phyloP scores from a whole-genome alignment of 2,113 vertebrate species.

The Poeciliopsis turrubarensis region DNA sequence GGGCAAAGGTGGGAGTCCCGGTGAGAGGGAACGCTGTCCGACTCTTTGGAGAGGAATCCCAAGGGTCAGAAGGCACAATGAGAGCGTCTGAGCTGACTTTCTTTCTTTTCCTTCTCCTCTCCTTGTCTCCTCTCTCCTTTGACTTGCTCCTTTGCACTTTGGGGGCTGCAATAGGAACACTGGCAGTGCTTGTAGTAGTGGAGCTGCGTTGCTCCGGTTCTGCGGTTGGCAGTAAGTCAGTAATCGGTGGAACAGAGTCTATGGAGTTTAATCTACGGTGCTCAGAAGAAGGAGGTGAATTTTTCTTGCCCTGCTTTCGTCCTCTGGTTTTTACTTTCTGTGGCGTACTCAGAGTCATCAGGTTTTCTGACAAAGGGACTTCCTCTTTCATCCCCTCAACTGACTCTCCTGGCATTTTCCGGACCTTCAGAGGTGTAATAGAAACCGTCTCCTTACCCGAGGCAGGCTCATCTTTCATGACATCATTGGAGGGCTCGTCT shows the following conservation, averaged over 20 bases:
- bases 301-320: slow-evolving; percentile 39
- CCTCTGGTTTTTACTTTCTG: slow-evolving; percentile 28
- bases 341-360: neutral
- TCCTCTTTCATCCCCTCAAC: slow-evolving; percentile 1
- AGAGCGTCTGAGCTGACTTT: slow-evolving; percentile 27
- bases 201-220: slow-evolving; percentile 25
- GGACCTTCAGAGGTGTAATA: neutral
- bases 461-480: slow-evolving; percentile 76
- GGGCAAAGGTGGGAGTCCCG: neutral
- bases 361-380: neutral
- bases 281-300: neutral
- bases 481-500: slow-evolving; percentile 71
- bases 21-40: slow-evolving; percentile 23
- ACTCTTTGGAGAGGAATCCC: slow-evolving; percentile 40
- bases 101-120: slow-evolving; percentile 53
- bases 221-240: neutral
- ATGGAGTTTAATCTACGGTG: slow-evolving; percentile 7
- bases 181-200: slow-evolving; percentile 22
- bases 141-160: slow-evolving; percentile 64
- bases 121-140: slow-evolving; percentile 53
- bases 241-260: slow-evolving; percentile 31
- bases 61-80: slow-evolving; percentile 19
- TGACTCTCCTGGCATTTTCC: slow-evolving; percentile 17
- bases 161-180: slow-evolving; percentile 35
- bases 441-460: slow-evolving; percentile 45